Evolutionary conservation across 2,113 vertebrate genomes (phyloP), one percentile per base, ranked within the genome.

Genomic region (Bujurquina vittata): DNA sequence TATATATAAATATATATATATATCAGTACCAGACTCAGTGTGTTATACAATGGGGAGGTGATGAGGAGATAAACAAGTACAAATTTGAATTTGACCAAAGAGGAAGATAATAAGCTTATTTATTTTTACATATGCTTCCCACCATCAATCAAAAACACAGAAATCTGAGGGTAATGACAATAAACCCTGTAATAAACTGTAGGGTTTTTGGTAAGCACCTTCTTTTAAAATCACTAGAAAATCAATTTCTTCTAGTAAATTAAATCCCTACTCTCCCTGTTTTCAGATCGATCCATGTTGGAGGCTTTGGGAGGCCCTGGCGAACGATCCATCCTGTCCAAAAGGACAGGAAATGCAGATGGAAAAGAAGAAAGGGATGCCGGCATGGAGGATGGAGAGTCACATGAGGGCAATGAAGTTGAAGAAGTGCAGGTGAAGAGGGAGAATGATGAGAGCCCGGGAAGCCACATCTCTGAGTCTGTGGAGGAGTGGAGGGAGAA

Each of bases 201-300:
- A 37, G 29, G 79, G 55, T 18, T 78, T 61, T 20, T 7, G 88
- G 8, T 23, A 69, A 61, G 72, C 23, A 22, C n/a, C 58, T 22
- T 58, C 56, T 78, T 80, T 76, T 67, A 69, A 61, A 57, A 14
- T 59, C 29, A 4, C 12, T 7, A 62, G 15, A 67, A 92, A 93
- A 92, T 94, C 84, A 79, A 84, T 91, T 18, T 11, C 65, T 54
- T 69, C 43, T 18, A 62, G 87, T 88, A 75, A 87, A 84, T 88
- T 75, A 56, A 69, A 92, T 77, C 75, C 22, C 85, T 56, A 10
- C 74, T 90, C 20, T 65, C 43, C 56, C 57, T 52, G 67, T 84
- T 78, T 73, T 59, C 91, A 97, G 97, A 95, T 86, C 92, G n/a
- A 57, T 93, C 87, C 82, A 95, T 81, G 94, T 74, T 17, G 89